Evolutionary conservation across 2,888 invertebrate species (phyloP), one percentile per base, ranked within the genome.

Genomic region (Himalopsyche kuldschensis): DNA sequence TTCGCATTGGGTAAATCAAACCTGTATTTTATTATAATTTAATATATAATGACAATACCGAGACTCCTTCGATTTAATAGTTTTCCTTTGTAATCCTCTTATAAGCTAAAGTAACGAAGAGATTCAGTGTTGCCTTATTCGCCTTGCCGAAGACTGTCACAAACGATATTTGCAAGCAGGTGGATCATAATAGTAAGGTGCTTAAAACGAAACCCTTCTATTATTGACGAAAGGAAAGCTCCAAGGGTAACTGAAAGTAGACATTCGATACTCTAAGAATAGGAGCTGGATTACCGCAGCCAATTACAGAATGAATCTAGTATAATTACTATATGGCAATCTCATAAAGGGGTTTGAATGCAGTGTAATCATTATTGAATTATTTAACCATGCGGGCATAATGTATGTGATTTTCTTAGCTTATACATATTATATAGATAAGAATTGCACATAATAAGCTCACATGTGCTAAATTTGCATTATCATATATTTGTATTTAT

Each of bases 81-180:
- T 85, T 85, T 85, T 80, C 82, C 84, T 78, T 85, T 84, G 80
- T 85, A 84, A 85, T 85, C 85, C 84, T 84, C 84, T 82, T 85
- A 82, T 82, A 81, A 82, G 78, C 82, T 82, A 78, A 46, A 79
- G 81, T 81, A 82, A 82, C 55, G 80, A 41, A 47, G 82, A 82
- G 84, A 84, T 84, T 84, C 79, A 81, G 82, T 85, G 47, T 82
- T 84, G 82, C 82, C 82, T 84, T 84, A 63, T 82, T 55, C 20
- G 20, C 20, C 55, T 55, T 55, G 20, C 55, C 55, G 10, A 55
- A 47, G 78, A 79, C 48, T 55, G 79, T 32, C 47, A 75, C 81
- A 83, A 83, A 84, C 83, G 81, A 79, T 84, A 81, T 78, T 48
- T 63, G 35, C 41, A 31, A 41, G 79, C 78, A 69, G 78, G 81